Conservation (phyloP, 2,888 invertebrate species). For the Spialia ferax region DNA sequence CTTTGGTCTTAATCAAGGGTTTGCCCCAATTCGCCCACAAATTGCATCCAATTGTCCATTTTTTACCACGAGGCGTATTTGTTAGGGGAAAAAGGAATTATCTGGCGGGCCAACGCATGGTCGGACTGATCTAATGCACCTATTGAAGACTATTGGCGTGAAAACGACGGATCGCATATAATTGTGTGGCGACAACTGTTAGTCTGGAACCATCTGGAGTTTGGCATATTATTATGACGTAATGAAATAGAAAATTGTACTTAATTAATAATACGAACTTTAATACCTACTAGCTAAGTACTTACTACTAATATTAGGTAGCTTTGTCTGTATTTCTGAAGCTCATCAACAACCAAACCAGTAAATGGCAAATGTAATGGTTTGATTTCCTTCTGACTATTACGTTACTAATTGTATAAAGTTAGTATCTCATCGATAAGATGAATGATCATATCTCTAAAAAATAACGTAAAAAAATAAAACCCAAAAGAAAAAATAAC, state of each 20-base stretch:
- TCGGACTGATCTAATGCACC: slow-evolving; percentile 69
- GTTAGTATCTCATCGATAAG: no score
- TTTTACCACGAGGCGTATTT: slow-evolving; percentile 77
- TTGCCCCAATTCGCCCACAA: slow-evolving; percentile 83
- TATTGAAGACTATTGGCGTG: slow-evolving; percentile 76
- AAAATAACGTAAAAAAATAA: background rate
- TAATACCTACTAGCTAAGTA: no score
- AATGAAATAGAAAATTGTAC: slow-evolving; percentile 4
- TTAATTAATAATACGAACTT: no score
- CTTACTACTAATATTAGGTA: no score
- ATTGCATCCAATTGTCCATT: slow-evolving; percentile 86
- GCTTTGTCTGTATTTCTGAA: no score
- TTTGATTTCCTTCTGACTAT: no score
- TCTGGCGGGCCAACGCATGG: slow-evolving; percentile 59
- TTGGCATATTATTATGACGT: slow-evolving; percentile 35
- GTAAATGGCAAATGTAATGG: no score
- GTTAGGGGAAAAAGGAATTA: slow-evolving; percentile 71
- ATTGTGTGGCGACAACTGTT: slow-evolving; percentile 61
- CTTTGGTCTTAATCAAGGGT: slow-evolving; percentile 77
- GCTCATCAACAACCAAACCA: no score
- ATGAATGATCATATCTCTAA: no score
- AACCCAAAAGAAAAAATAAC: background rate
- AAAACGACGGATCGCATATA: slow-evolving; percentile 62
- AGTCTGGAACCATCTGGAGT: slow-evolving; percentile 49
- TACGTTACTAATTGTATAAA: no score